These are phyloP conservation scores for Dinomys branickii DNA, from an alignment of 2,113 vertebrate genomes.

Conservation along the genomic window DNA sequence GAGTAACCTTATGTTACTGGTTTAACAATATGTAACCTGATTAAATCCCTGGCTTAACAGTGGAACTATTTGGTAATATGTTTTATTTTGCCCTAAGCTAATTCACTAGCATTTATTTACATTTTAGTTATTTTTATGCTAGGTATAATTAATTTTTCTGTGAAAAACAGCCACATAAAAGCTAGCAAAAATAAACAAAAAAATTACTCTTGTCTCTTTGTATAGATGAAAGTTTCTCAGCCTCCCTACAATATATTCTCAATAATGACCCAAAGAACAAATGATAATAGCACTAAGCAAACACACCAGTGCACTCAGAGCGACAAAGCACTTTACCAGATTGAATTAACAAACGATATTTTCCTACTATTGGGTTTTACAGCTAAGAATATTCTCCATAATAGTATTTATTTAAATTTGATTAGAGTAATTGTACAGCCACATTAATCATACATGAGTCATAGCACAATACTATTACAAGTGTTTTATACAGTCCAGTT, in stretches of 20 bases:
- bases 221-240: neutral
- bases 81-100: neutral
- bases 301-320: neutral
- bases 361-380: neutral
- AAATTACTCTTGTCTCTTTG: neutral
- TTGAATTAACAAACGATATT: neutral
- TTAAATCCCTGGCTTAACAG: neutral
- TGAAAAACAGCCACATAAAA: constrained; percentile 32
- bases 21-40: neutral
- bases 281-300: neutral
- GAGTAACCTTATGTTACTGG: no score
- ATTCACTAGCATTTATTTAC: constrained; percentile 2
- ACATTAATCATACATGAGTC: neutral
- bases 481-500: neutral
- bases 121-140: neutral
- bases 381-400: neutral
- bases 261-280: neutral
- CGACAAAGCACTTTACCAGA: neutral
- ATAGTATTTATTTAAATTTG: neutral
- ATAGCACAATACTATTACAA: neutral
- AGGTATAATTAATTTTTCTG: neutral
- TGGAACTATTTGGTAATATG: neutral
- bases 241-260: neutral
- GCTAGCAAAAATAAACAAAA: neutral
- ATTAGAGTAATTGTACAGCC: constrained; percentile 42